These are phyloP conservation scores for Urechis unicinctus DNA, from an alignment of 2,888 invertebrate species.

Conservation along the genomic window DNA sequence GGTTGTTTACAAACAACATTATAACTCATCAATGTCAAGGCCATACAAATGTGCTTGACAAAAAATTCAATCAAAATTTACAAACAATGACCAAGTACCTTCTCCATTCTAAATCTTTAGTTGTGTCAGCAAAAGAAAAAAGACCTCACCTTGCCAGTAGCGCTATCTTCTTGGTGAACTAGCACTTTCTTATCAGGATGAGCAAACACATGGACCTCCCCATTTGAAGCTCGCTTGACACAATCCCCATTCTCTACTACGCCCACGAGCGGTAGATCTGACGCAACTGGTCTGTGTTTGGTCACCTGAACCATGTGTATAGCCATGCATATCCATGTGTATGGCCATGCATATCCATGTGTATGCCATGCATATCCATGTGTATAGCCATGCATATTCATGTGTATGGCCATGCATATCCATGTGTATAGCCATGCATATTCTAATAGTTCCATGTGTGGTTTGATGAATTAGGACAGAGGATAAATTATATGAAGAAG, in stretches of 20 bases:
- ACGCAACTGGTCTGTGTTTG: slow-evolving; percentile 15
- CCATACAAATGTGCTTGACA: too few species aligned
- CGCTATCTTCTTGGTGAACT: slow-evolving; percentile 27
- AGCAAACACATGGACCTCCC: slow-evolving; percentile 43
- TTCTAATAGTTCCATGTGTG: too few species aligned
- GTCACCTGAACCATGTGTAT: background rate
- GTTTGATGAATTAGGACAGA: too few species aligned
- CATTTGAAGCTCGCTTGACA: slow-evolving; percentile 25
- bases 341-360: background rate
- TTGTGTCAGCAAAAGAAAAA: background rate
- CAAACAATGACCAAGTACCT: too few species aligned
- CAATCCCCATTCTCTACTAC: slow-evolving; percentile 23
- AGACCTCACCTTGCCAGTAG: slow-evolving; percentile 13
- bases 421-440: background rate
- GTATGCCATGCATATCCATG: too few species aligned
- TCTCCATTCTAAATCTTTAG: background rate
- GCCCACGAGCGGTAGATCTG: slow-evolving; percentile 32
- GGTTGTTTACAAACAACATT: too few species aligned
- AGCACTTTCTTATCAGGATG: slow-evolving; percentile 31
- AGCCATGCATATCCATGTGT: background rate
- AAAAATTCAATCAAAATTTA: background rate
- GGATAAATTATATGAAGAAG: too few species aligned
- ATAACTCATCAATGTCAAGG: too few species aligned
- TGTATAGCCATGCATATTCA: background rate
- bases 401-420: too few species aligned